phyloP scores from a whole-genome alignment of 2,888 invertebrate species.

The Hipparchia semele region DNA sequence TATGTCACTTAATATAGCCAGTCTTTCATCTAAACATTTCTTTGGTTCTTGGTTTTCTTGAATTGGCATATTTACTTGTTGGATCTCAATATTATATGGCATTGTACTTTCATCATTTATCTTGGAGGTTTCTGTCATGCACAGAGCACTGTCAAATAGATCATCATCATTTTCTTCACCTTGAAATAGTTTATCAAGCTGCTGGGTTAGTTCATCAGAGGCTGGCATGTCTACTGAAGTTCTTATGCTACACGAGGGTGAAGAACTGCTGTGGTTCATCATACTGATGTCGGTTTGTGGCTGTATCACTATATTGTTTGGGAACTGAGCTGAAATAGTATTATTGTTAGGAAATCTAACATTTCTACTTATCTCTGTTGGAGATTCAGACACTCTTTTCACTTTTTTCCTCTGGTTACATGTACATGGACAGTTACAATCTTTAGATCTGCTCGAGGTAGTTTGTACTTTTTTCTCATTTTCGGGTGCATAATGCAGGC shows the following conservation, averaged over 20 bases:
- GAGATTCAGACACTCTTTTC: conserved; percentile 46
- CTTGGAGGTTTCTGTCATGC: conserved; percentile 50
- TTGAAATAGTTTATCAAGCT: conserved; percentile 75
- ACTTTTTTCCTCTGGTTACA: conserved; percentile 59
- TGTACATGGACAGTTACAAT: conserved; percentile 62
- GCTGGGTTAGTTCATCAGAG: conserved; percentile 67
- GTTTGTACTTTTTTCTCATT: conserved; percentile 69
- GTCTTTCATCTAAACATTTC: conserved; percentile 66
- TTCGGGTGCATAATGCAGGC: conserved; percentile 57
- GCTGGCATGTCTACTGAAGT: conserved; percentile 55
- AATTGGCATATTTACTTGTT: conserved; percentile 5
- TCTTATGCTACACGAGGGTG: conserved; percentile 42
- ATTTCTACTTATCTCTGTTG: conserved; percentile 35
- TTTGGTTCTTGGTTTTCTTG: conserved; percentile 57
- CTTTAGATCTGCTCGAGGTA: conserved; percentile 42
- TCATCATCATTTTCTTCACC: conserved; percentile 70
- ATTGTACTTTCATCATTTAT: conserved; percentile 43
- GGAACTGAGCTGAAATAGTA: conserved; percentile 17
- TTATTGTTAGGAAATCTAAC: conserved; percentile 34
- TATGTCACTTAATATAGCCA: conserved; percentile 61
- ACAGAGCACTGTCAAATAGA: conserved; percentile 66
- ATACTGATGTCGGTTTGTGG: conserved; percentile 13
- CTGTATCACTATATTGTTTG: conserved; percentile 9
- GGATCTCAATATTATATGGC: conserved; percentile 28
- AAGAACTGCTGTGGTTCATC: conserved; percentile 26